phyloP scores from a whole-genome alignment of 2,113 vertebrate genomes.

The Phaetusa simplex region DNA sequence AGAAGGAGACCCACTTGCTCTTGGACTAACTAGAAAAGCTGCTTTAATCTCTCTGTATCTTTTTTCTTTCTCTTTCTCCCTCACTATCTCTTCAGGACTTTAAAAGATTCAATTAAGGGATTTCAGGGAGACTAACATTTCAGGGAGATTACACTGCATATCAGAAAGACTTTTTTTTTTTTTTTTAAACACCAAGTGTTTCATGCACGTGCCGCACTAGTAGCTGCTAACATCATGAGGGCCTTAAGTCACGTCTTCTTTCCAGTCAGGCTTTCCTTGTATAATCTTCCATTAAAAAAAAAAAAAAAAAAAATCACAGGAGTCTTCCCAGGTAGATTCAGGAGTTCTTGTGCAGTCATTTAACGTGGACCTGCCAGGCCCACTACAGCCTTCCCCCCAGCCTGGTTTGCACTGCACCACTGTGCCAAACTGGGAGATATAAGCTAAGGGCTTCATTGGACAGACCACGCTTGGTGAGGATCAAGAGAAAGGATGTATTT shows the following conservation, averaged over 20 bases:
- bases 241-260: neutral
- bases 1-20: neutral
- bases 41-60: constrained; percentile 25
- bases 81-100: constrained; percentile 38
- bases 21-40: constrained; percentile 40
- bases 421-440: neutral
- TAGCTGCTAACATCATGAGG: neutral
- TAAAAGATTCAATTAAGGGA: constrained; percentile 49
- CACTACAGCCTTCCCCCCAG: neutral
- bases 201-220: neutral
- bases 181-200: neutral
- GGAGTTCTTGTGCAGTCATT: neutral
- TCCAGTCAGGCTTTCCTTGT: neutral
- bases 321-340: neutral
- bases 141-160: constrained; percentile 14
- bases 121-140: constrained; percentile 18
- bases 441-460: neutral
- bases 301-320: neutral
- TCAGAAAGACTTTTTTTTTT: neutral
- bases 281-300: neutral
- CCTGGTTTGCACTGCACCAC: neutral
- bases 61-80: constrained; percentile 17
- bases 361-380: neutral
- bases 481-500: neutral
- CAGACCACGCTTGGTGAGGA: neutral